phyloP scores from a whole-genome alignment of 2,888 invertebrate genomes.

The Octodonta nipae region DNA sequence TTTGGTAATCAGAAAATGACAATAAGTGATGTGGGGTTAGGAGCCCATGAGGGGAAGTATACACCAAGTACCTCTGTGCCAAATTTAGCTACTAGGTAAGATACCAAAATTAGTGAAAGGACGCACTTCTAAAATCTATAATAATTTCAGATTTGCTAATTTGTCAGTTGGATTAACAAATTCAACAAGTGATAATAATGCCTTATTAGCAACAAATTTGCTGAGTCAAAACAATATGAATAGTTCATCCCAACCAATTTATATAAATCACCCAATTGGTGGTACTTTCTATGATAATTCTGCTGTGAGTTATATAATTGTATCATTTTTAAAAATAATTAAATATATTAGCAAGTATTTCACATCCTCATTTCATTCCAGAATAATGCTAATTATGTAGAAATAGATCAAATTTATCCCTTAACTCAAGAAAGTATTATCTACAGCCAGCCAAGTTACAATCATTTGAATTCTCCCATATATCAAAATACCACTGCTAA shows the following conservation, averaged over 20 bases:
- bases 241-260: slow-evolving; percentile 39
- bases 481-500: slow-evolving; percentile 41
- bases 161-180: slow-evolving; percentile 42
- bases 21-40: slow-evolving; percentile 50
- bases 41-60: slow-evolving; percentile 71
- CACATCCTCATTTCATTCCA: too few species aligned
- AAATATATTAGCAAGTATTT: too few species aligned
- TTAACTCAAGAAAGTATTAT: slow-evolving; percentile 30
- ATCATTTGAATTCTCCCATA: slow-evolving; percentile 40
- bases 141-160: slow-evolving; percentile 48
- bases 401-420: slow-evolving; percentile 45
- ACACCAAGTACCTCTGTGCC: slow-evolving; percentile 58
- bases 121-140: not conserved
- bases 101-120: slow-evolving; percentile 1
- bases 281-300: slow-evolving; percentile 41
- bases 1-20: slow-evolving; percentile 61
- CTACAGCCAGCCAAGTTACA: slow-evolving; percentile 30
- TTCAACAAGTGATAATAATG: slow-evolving; percentile 16
- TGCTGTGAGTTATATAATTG: slow-evolving; percentile 22
- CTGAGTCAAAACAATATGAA: slow-evolving; percentile 33
- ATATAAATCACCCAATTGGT: slow-evolving; percentile 44
- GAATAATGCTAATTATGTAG: slow-evolving; percentile 39
- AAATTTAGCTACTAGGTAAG: slow-evolving; percentile 43
- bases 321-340: not conserved
- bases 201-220: slow-evolving; percentile 25